Conservation (phyloP, 2,797 vertebrate genomes). For the Malurus leucopterus region DNA sequence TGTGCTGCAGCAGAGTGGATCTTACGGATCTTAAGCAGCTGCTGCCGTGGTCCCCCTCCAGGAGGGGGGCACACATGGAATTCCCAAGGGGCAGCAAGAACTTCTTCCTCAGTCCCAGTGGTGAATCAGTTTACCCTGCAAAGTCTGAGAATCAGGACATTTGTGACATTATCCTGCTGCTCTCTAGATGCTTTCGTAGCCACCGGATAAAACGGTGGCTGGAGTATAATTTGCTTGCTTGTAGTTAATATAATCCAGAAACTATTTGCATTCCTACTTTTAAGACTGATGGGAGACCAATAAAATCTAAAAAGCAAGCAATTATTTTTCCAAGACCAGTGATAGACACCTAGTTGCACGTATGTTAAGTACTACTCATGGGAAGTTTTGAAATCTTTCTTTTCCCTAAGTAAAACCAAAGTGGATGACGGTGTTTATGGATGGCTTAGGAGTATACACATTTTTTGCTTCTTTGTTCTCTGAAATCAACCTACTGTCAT, state of each 20-base stretch:
- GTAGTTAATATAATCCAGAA: neutral
- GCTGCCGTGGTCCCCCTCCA: fast-evolving
- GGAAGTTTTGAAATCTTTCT: neutral
- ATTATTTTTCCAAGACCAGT: neutral
- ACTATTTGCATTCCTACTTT: neutral
- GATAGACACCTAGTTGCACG: neutral
- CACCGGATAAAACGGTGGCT: neutral
- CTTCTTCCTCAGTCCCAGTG: neutral
- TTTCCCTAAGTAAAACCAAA: neutral
- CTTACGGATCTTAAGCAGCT: neutral
- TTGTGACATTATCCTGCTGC: neutral
- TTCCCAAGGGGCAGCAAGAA: neutral
- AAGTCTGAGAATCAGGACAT: neutral
- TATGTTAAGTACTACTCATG: neutral
- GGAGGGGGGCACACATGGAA: fast-evolving
- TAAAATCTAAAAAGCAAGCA: neutral
- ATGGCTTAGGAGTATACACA: fast-evolving
- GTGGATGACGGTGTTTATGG: neutral
- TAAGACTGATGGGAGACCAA: neutral
- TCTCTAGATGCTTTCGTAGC: neutral
- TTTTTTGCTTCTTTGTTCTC: neutral
- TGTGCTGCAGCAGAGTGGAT: neutral
- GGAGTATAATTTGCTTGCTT: neutral
- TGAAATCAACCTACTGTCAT: neutral
- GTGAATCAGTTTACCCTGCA: neutral